A percentile compares a stretch with the other conserved stretches of the same genome.
These are phyloP conservation scores for Manacus vitellinus DNA, from an alignment of 2,113 vertebrate genomes.

Conservation along the genomic window DNA sequence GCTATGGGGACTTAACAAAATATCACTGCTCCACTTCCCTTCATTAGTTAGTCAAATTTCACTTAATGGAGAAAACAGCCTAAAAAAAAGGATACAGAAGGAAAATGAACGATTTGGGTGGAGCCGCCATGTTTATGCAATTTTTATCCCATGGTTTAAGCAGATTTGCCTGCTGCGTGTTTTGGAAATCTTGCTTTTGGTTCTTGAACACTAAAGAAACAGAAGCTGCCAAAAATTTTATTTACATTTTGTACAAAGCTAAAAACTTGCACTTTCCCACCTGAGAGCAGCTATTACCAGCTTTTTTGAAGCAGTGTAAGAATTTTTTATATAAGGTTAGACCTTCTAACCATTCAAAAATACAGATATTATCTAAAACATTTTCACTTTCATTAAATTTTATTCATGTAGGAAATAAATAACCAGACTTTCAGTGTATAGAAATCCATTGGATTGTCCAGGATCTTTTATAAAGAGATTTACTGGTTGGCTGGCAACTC, in stretches of 20 bases:
- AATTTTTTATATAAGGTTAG: background rate
- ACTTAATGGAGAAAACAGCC: background rate
- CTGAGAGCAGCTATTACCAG: background rate
- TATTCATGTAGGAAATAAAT: background rate
- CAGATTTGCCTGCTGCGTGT: background rate
- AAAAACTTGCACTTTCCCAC: background rate
- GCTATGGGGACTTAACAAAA: background rate
- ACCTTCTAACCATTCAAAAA: background rate
- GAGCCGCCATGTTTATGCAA: background rate
- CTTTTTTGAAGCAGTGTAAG: background rate
- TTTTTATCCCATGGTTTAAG: background rate
- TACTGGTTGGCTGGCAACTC: background rate
- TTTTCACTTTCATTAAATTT: conserved; percentile 15
- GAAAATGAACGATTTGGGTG: background rate
- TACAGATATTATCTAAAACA: background rate
- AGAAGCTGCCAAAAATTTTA: background rate
- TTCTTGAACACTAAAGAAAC: background rate
- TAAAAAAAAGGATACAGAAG: background rate
- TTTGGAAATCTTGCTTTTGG: background rate
- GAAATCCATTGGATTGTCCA: background rate
- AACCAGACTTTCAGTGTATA: background rate
- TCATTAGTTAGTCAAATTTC: background rate
- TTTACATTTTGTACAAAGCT: background rate
- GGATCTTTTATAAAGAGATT: background rate
- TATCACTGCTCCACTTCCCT: background rate